These are phyloP conservation scores for Trachymyrmex septentrionalis DNA, from an alignment of 1,140 invertebrate genomes.

Conservation along the genomic window DNA sequence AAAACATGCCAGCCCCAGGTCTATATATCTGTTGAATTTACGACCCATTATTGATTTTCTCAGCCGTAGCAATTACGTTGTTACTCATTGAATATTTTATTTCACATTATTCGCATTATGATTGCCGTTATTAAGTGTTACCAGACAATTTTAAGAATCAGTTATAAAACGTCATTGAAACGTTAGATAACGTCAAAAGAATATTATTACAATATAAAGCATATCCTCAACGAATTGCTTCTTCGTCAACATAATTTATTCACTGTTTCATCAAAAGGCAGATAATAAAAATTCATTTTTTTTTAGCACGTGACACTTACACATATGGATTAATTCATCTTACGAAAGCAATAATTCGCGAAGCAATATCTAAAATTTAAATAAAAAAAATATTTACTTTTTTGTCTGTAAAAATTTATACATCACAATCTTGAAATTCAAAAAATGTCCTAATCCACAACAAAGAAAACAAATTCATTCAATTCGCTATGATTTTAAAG, in stretches of 20 bases:
- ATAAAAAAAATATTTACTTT: constrained; percentile 20
- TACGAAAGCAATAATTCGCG: background rate
- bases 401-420: background rate
- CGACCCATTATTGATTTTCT: too few relatives aligned
- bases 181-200: too few relatives aligned
- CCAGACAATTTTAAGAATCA: too few relatives aligned
- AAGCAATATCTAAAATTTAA: background rate
- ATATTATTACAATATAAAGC: too few relatives aligned
- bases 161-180: too few relatives aligned
- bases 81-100: too few relatives aligned
- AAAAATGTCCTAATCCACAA: background rate
- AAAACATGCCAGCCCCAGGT: too few relatives aligned
- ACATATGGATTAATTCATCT: constrained; percentile 2
- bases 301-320: background rate
- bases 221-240: too few relatives aligned
- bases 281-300: constrained; percentile 24
- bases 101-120: too few relatives aligned
- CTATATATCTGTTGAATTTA: too few relatives aligned
- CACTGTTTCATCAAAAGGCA: background rate
- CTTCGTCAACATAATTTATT: background rate
- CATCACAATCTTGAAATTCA: background rate
- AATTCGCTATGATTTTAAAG: background rate
- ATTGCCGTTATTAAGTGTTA: too few relatives aligned
- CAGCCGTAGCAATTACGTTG: too few relatives aligned
- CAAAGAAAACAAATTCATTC: background rate